phyloP scores from a whole-genome alignment of 2,113 vertebrate genomes.

The Silurus meridionalis region DNA sequence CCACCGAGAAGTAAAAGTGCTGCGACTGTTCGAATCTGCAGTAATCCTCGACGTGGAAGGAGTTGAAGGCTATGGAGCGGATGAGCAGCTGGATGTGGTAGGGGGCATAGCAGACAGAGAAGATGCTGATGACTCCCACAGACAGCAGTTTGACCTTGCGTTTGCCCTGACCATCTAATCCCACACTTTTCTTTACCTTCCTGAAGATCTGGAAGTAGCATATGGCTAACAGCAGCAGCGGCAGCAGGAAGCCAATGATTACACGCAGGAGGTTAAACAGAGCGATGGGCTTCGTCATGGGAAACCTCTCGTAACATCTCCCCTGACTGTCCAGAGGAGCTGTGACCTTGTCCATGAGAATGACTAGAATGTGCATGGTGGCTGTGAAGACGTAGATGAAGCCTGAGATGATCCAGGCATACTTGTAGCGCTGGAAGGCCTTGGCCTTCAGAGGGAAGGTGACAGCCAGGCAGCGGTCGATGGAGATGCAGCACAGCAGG shows the following conservation, averaged over 20 bases:
- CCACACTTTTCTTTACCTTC: constrained; percentile 68
- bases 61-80: constrained; percentile 66
- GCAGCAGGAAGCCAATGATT: constrained; percentile 66
- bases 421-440: constrained; percentile 57
- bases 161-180: constrained; percentile 64
- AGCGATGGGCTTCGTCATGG: constrained; percentile 56
- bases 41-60: not conserved
- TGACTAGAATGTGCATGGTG: constrained; percentile 62
- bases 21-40: constrained; percentile 68
- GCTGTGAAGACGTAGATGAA: constrained; percentile 54
- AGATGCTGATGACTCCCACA: constrained; percentile 74
- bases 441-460: constrained; percentile 68
- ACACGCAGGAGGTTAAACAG: constrained; percentile 71
- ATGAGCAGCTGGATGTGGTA: constrained; percentile 73
- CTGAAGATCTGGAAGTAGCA: constrained; percentile 72
- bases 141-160: constrained; percentile 73
- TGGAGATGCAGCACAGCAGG: constrained; percentile 77
- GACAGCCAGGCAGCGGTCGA: constrained; percentile 76
- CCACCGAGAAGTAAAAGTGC: constrained; percentile 68
- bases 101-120: constrained; percentile 75
- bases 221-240: constrained; percentile 65
- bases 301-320: constrained; percentile 76
- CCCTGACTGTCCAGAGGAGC: constrained; percentile 58
- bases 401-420: constrained; percentile 64
- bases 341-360: constrained; percentile 55